phyloP scores from a whole-genome alignment of 2,797 vertebrate genomes.

The Geotrypetes seraphini region DNA sequence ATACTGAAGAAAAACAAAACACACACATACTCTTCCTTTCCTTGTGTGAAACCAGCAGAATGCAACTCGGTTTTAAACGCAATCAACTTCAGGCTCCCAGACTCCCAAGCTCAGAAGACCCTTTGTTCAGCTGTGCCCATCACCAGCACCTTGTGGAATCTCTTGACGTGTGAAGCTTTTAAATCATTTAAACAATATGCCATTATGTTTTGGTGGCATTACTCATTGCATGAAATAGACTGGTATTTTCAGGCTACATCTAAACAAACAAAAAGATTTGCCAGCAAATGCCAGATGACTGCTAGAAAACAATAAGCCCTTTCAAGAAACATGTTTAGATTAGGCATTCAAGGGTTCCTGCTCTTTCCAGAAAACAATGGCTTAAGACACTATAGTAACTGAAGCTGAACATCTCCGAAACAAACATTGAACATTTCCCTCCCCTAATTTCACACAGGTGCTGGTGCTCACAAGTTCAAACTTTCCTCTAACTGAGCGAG shows the following conservation, averaged over 20 bases:
- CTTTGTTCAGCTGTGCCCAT: too few species aligned
- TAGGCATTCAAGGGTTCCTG: conserved; percentile 1
- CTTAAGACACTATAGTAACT: not conserved
- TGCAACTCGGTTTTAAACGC: too few species aligned
- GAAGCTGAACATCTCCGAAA: not conserved
- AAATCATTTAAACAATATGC: conserved; percentile 12
- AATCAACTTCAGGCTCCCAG: too few species aligned
- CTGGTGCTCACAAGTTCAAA: too few species aligned
- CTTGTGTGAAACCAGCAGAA: too few species aligned
- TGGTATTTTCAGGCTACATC: conserved; percentile 6
- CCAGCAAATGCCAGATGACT: conserved; percentile 24
- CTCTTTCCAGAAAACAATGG: conserved; percentile 1
- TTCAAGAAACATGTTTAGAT: conserved; percentile 17
- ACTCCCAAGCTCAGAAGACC: too few species aligned
- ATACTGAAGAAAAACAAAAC: too few species aligned
- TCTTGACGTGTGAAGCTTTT: not conserved
- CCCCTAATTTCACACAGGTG: too few species aligned
- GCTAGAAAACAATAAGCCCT: conserved; percentile 17
- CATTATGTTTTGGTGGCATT: conserved; percentile 5
- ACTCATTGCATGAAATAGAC: conserved; percentile 18
- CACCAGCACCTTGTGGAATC: not conserved
- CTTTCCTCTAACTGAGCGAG: too few species aligned
- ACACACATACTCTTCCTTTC: too few species aligned
- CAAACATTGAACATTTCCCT: too few species aligned
- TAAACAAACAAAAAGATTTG: conserved; percentile 27